Evolutionary conservation across 2,888 invertebrate genomes (phyloP).

Genomic region (Drosophila ochracea): DNA sequence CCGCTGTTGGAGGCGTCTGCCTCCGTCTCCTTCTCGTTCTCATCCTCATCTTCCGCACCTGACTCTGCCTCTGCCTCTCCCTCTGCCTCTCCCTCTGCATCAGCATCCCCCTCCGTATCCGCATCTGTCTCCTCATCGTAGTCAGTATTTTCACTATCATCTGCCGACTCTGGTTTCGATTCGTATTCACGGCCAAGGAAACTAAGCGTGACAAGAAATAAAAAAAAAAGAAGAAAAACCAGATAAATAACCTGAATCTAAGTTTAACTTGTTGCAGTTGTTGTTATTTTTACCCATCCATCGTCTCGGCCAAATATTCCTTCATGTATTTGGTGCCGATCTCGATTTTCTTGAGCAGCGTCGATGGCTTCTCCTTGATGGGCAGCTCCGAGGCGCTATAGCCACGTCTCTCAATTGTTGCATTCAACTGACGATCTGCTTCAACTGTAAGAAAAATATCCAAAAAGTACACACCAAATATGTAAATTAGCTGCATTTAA

Average conservation of each 20-base stretch:
- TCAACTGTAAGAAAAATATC: slow-evolving; percentile 72
- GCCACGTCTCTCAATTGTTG: slow-evolving; percentile 81
- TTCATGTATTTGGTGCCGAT: slow-evolving; percentile 84
- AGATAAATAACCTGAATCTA: slow-evolving; percentile 39
- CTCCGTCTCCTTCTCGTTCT: slow-evolving; percentile 4
- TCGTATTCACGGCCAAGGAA: slow-evolving; percentile 84
- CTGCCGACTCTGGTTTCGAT: slow-evolving; percentile 53
- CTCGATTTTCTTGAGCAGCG: slow-evolving; percentile 84
- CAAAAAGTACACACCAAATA: not conserved
- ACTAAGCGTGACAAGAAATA: slow-evolving; percentile 49
- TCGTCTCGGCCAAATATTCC: slow-evolving; percentile 82
- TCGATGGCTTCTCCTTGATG: slow-evolving; percentile 84
- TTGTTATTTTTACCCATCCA: slow-evolving; percentile 81
- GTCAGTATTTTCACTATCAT: slow-evolving; percentile 86
- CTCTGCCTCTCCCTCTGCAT: slow-evolving; percentile 85
- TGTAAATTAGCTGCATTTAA: not conserved
- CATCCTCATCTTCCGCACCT: slow-evolving; percentile 52
- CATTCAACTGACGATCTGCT: slow-evolving; percentile 83
- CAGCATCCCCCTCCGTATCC: slow-evolving; percentile 82
- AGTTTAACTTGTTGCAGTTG: slow-evolving; percentile 12
- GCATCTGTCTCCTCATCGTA: slow-evolving; percentile 78
- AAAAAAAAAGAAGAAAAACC: slow-evolving; percentile 16
- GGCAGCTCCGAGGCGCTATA: slow-evolving; percentile 81
- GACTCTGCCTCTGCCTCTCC: slow-evolving; percentile 82
- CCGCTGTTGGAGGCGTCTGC: slow-evolving; percentile 63